phyloP scores from a whole-genome alignment of 2,888 invertebrate genomes.

The Tricholauxania praeusta region DNA sequence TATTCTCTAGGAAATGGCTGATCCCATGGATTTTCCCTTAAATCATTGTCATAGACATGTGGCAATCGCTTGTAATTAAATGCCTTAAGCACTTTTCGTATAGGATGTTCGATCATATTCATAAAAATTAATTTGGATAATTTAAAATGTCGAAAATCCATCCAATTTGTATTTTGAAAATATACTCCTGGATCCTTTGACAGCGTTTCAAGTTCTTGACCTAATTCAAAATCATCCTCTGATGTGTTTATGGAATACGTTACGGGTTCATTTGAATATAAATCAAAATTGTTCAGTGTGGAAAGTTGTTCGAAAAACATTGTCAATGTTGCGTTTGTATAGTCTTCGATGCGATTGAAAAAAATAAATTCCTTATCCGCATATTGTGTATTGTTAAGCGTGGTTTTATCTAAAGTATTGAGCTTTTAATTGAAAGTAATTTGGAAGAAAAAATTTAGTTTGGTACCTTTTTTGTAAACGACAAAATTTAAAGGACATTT shows the following conservation, averaged over 20 bases:
- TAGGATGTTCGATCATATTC: constrained; percentile 88
- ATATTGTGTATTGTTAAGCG: constrained; percentile 79
- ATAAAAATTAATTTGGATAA: constrained; percentile 87
- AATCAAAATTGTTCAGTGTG: constrained; percentile 47
- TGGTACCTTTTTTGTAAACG: too few relatives aligned
- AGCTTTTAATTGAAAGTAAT: too few relatives aligned
- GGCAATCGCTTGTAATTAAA: constrained; percentile 79
- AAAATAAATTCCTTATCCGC: constrained; percentile 79
- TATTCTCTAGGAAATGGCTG: constrained; percentile 58
- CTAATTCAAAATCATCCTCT: constrained; percentile 68
- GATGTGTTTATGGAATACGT: neutral
- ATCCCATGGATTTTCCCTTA: too few relatives aligned
- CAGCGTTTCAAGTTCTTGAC: constrained; percentile 75
- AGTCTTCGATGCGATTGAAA: constrained; percentile 77
- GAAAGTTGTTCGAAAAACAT: constrained; percentile 78
- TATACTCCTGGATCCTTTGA: constrained; percentile 82
- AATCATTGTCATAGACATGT: too few relatives aligned
- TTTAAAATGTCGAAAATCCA: constrained; percentile 84
- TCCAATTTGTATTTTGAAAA: constrained; percentile 89
- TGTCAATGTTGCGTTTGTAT: constrained; percentile 83
- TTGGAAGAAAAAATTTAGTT: too few relatives aligned
- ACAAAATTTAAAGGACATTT: too few relatives aligned
- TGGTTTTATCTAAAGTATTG: too few relatives aligned
- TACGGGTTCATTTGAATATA: constrained; percentile 21
- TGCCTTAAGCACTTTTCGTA: constrained; percentile 90